Evolutionary conservation across 2,888 invertebrate genomes (phyloP), one percentile per base, ranked within the genome.

Genomic region (Leptinotarsa haldemani): DNA sequence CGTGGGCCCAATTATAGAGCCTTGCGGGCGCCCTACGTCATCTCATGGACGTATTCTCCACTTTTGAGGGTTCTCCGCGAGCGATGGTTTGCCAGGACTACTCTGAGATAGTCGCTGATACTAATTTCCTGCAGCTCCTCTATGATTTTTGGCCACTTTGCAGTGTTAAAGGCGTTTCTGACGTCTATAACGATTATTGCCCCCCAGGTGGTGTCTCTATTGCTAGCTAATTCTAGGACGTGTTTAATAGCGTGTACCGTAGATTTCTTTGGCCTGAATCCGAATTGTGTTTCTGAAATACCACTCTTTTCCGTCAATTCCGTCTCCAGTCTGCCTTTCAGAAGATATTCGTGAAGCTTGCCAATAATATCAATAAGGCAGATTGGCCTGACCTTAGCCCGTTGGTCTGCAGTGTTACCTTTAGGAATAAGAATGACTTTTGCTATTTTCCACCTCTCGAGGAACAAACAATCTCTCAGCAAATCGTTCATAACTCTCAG

Each of bases 201-300:
- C n/a, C 58, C 56, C 70, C 73, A 65, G 4, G 9, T 69, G 25
- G 40, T 18, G 3, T 56, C 20, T 16, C 40, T 13, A 9, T n/a
- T 25, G 7, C 40, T 53, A 4, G 65, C 73, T 15, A 58, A 15
- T 4, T 47, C 22, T 4, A 47, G 46, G n/a, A 73, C 73, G 46
- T 53, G n/a, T 47, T 48, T 48, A 16, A 61, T 47, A 12, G 71
- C 73, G 13, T 73, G 40, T n/a, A 73, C 53, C 18, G 69, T 70
- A 9, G 72, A 73, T 18, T 61, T 58, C 20, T 64, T 52, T 13
- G 30, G 20, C 12, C 56, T 25, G 63, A 71, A 74, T n/a, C 73
- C 75, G 20, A 64, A 75, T 50, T 75, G 53, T 15, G 20, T 9
- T 53, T 53, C 20, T 9, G 16, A 16, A 18, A 53, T 53, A 9